These are phyloP conservation scores for Cotesia chilonis DNA, from an alignment of 1,140 invertebrate genomes.

Conservation along the genomic window DNA sequence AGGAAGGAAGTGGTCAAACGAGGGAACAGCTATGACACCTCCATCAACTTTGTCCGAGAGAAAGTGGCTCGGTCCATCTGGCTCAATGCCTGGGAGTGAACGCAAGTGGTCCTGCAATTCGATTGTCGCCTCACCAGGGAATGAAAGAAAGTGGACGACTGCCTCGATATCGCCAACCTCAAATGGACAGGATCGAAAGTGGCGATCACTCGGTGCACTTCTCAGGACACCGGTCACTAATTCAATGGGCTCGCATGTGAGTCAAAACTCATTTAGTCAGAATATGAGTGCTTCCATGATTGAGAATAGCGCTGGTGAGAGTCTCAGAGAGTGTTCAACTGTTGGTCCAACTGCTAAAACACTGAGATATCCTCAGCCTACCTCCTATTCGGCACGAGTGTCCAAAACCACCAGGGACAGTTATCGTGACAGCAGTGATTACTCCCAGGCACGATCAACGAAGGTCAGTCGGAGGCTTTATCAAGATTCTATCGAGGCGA, in stretches of 20 bases:
- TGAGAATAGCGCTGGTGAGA: conserved; percentile 41
- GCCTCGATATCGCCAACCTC: conserved; percentile 51
- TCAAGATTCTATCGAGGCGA: conserved; percentile 42
- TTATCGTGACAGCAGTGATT: conserved; percentile 52
- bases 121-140: conserved; percentile 46
- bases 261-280: conserved; percentile 52
- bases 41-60: conserved; percentile 44
- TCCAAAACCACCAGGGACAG: conserved; percentile 46
- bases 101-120: conserved; percentile 55
- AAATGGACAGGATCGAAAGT: conserved; percentile 58
- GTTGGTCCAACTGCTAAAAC: conserved; percentile 33
- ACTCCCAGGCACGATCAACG: conserved; percentile 44
- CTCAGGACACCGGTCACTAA: conserved; percentile 54
- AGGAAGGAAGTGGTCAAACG: conserved; percentile 44
- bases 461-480: conserved; percentile 56
- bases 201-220: conserved; percentile 66
- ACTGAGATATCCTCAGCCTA: conserved; percentile 44
- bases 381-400: conserved; percentile 51
- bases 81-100: conserved; percentile 48
- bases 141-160: conserved; percentile 56
- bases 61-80: conserved; percentile 50
- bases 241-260: conserved; percentile 26
- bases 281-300: conserved; percentile 58
- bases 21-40: conserved; percentile 49
- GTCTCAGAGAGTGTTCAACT: conserved; percentile 36